phyloP scores from a whole-genome alignment of 2,888 invertebrate species.

The Amblyteles armatorius region DNA sequence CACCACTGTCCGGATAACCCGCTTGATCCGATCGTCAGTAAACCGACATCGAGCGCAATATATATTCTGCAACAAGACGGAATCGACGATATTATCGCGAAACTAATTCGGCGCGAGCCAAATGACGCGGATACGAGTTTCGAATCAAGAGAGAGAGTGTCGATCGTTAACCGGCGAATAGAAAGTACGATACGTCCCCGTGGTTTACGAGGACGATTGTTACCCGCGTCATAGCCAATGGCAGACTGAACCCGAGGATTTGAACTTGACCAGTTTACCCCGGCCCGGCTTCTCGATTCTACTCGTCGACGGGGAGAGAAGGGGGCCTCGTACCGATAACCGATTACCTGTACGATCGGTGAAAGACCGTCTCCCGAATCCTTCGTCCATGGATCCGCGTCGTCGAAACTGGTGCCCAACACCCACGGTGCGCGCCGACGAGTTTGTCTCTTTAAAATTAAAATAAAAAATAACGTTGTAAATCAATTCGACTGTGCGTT shows the following conservation, averaged over 20 bases:
- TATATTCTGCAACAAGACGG: background rate
- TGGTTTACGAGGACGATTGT: constrained; percentile 66
- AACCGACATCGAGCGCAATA: background rate
- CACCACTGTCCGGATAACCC: constrained; percentile 5
- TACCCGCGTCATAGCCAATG: constrained; percentile 75
- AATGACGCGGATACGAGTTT: background rate
- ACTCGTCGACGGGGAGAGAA: constrained; percentile 41
- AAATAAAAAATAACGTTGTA: background rate
- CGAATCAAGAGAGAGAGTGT: background rate
- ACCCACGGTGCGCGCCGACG: background rate
- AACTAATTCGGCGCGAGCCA: background rate
- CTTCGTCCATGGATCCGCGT: background rate
- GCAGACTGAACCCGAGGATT: constrained; percentile 78
- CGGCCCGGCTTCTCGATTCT: constrained; percentile 57
- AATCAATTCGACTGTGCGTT: constrained; percentile 25
- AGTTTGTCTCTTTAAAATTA: constrained; percentile 9
- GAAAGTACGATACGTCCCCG: constrained; percentile 5
- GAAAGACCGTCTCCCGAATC: background rate
- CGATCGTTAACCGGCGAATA: background rate
- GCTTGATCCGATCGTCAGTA: background rate
- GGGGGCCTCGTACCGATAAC: constrained; percentile 41
- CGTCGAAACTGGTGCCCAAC: background rate
- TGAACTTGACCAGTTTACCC: constrained; percentile 79
- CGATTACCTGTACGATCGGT: constrained; percentile 5
- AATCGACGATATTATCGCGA: background rate